phyloP scores from a whole-genome alignment of 2,113 vertebrate species.

The Odobenus rosmarus region DNA sequence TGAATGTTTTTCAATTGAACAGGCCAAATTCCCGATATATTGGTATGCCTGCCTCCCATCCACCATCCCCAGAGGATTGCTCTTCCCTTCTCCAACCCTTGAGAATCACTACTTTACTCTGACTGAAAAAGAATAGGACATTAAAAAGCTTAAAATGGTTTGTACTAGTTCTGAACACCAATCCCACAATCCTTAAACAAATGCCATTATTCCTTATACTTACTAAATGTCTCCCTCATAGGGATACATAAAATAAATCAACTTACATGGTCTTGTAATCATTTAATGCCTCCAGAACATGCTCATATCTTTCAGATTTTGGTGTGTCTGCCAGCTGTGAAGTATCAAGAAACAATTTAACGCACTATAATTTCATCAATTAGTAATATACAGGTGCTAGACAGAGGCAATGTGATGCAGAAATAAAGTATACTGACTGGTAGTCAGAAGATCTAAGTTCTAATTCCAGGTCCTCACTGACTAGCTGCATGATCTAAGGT shows the following conservation, averaged over 20 bases:
- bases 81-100: conserved; percentile 32
- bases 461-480: conserved; percentile 28
- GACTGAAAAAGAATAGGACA: conserved; percentile 1
- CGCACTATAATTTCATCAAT: conserved; percentile 56
- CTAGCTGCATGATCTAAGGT: neutral
- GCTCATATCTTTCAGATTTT: conserved; percentile 93
- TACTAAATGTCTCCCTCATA: conserved; percentile 65
- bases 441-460: conserved; percentile 7
- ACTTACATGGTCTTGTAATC: conserved; percentile 97
- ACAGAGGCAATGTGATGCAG: conserved; percentile 59
- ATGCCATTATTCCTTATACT: conserved; percentile 57
- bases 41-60: neutral
- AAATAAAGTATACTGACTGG: neutral
- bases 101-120: conserved; percentile 48
- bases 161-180: conserved; percentile 33
- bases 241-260: conserved; percentile 76
- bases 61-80: conserved; percentile 8
- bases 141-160: conserved; percentile 48
- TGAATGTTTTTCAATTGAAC: conserved; percentile 41
- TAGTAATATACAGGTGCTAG: conserved; percentile 64
- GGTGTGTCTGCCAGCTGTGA: conserved; percentile 94
- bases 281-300: conserved; percentile 95
- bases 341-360: conserved; percentile 86
- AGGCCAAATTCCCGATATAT: neutral
- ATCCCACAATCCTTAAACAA: conserved; percentile 69